Percentiles rank a stretch among this genome's conserved stretches.
Conservation (phyloP, 2,888 invertebrate genomes). For the Sipha maydis region DNA sequence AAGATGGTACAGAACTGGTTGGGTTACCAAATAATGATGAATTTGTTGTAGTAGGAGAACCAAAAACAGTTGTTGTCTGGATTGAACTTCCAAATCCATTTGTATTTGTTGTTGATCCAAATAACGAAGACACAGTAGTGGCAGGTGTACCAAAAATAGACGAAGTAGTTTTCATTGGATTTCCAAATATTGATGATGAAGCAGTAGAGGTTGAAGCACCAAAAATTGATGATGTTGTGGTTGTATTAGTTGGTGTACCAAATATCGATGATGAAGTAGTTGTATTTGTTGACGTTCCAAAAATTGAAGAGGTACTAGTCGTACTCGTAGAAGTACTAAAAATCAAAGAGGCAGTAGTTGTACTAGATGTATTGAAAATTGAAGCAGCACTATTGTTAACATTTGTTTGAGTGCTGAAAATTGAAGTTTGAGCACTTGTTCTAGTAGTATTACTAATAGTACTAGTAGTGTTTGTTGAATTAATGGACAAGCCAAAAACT, state of each 20-base stretch:
- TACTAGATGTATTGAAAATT: constrained; percentile 4
- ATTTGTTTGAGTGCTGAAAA: constrained; percentile 21
- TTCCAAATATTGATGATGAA: constrained; percentile 37
- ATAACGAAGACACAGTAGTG: constrained; percentile 38
- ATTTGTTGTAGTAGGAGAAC: constrained; percentile 20
- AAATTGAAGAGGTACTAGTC: constrained; percentile 9
- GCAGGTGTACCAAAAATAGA: constrained; percentile 41
- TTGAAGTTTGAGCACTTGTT: neutral
- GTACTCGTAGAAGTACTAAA: constrained; percentile 9
- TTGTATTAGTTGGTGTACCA: constrained; percentile 1
- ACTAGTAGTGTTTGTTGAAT: constrained; percentile 14
- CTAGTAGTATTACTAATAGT: constrained; percentile 24
- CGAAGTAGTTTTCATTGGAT: constrained; percentile 17
- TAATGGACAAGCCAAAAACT: constrained; percentile 14
- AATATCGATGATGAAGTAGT: constrained; percentile 8
- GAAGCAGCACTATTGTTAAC: neutral
- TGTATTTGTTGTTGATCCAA: constrained; percentile 60
- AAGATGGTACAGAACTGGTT: constrained; percentile 8
- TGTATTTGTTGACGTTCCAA: constrained; percentile 12
- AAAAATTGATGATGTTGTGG: constrained; percentile 24
- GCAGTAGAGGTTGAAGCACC: constrained; percentile 1
- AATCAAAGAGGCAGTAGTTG: neutral
- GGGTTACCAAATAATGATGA: constrained; percentile 50
- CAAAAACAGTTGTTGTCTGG: constrained; percentile 57
- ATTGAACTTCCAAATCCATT: constrained; percentile 63